Evolutionary conservation across 2,113 vertebrate species (phyloP), one percentile per base, ranked within the genome.

Genomic region (Nettapus auritus): DNA sequence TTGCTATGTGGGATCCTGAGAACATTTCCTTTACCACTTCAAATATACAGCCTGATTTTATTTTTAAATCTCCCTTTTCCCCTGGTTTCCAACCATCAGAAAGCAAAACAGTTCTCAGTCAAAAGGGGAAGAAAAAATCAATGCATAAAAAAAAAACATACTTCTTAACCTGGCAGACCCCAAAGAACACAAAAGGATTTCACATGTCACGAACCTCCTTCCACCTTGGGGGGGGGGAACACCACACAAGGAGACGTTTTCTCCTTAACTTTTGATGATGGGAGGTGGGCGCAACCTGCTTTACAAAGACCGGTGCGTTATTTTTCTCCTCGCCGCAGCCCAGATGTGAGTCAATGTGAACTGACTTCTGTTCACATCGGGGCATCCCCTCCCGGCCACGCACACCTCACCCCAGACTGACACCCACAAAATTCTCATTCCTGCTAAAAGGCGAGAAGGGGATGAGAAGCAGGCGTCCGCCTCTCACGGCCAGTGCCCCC

Each of bases 1-100:
- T 91, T 94, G 94, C 80, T 94, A 94, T 25, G 94, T 95, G 93
- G 92, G 92, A 94, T 94, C 92, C 66, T 29, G 88, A 90, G 88
- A 94, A 96, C 83, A 25, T 87, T 96, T 95, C 91, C 91, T 93
- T 97, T 91, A 67, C 85, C 88, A 29, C 56, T 91, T 85, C 79
- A 86, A n/a, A 70, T 68, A 53, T 13, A 56, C 22, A 33, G 73
- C 28, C 83, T 70, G 48, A 71, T 89, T 92, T 95, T 96, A 95
- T 97, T 94, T 96, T 97, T 96, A 96, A 92, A 82, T 59, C 48
- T 48, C n/a, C 86, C 40, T 46, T 53, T 79, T 28, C n/a, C 73
- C 33, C 33, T 69, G 9, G 64, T 16, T 93, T 84, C 92, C 76
- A 93, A 33, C 75, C 62, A 76, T 36, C 88, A 48, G 57, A 89